Evolutionary conservation across 2,797 vertebrate genomes (phyloP).

Genomic region (Glyptemys insculpta): DNA sequence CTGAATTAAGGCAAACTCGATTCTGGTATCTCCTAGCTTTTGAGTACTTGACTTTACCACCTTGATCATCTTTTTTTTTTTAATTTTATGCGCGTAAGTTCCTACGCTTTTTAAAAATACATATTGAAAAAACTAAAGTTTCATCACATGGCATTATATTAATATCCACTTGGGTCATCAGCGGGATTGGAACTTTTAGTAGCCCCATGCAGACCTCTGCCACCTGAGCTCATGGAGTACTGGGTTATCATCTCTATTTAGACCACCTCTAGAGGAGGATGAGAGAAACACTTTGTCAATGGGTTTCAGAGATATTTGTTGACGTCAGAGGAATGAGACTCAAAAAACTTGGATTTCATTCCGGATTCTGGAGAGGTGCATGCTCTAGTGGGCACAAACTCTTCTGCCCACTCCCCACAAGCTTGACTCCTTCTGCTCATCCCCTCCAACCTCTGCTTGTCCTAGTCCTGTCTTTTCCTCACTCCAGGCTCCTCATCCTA

Average conservation of each 20-base stretch:
- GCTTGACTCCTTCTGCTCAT: background rate
- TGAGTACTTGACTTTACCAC: background rate
- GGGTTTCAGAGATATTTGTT: background rate
- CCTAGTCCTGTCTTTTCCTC: background rate
- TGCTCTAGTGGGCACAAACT: background rate
- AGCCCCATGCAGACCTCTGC: background rate
- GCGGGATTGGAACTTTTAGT: background rate
- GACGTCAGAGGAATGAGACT: background rate
- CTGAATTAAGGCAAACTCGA: background rate
- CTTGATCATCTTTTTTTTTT: background rate
- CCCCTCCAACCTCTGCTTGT: background rate
- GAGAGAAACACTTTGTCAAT: background rate
- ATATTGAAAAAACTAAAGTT: background rate
- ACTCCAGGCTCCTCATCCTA: background rate
- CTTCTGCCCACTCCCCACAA: too few relatives aligned
- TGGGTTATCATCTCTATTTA: background rate
- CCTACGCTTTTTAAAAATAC: background rate
- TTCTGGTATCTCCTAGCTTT: background rate
- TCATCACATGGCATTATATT: background rate
- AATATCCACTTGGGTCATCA: background rate
- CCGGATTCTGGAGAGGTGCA: background rate
- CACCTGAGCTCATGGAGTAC: background rate
- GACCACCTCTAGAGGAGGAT: background rate
- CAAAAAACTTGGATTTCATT: background rate
- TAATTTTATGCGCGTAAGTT: background rate